A percentile compares a stretch with the other conserved stretches of the same genome.
Evolutionary conservation across 2,113 vertebrate species (phyloP).

Genomic region (Rhinoderma darwinii): DNA sequence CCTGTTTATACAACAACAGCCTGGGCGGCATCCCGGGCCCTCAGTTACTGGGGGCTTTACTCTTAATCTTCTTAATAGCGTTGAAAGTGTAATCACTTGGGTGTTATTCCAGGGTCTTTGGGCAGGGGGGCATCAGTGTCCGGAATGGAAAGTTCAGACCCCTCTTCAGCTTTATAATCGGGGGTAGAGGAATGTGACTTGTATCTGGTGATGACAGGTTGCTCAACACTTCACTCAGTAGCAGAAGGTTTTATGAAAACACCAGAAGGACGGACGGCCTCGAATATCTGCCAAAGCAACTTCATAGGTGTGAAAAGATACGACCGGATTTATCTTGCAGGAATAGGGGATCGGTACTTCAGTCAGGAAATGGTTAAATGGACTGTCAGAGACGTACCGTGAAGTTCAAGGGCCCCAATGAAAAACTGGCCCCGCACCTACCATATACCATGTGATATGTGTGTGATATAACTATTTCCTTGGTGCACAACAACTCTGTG

Average conservation of each 20-base stretch:
- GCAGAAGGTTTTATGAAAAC: neutral
- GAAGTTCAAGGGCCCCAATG: too few species aligned
- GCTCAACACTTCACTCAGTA: conserved; percentile 20
- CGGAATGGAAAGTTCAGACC: conserved; percentile 2
- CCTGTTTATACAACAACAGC: conserved; percentile 18
- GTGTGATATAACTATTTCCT: too few species aligned
- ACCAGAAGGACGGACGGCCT: neutral
- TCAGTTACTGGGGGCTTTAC: conserved; percentile 9
- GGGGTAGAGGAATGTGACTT: conserved; percentile 13
- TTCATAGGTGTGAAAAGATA: neutral
- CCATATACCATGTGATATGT: too few species aligned
- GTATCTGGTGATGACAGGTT: conserved; percentile 33
- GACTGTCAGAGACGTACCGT: too few species aligned
- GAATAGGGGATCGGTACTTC: neutral
- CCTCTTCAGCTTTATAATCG: conserved; percentile 13
- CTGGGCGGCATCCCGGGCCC: neutral
- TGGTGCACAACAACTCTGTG: too few species aligned
- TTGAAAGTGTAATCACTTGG: conserved; percentile 19
- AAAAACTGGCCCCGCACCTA: too few species aligned
- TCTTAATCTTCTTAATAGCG: conserved; percentile 48
- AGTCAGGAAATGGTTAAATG: too few species aligned
- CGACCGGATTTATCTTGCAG: neutral
- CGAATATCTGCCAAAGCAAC: neutral
- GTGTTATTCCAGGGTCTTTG: conserved; percentile 20
- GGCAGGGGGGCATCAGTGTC: neutral